A percentile compares a stretch with the other conserved stretches of the same genome.
These are phyloP conservation scores for Tokudaia muenninki DNA, from an alignment of 2,797 vertebrate genomes.

Conservation along the genomic window DNA sequence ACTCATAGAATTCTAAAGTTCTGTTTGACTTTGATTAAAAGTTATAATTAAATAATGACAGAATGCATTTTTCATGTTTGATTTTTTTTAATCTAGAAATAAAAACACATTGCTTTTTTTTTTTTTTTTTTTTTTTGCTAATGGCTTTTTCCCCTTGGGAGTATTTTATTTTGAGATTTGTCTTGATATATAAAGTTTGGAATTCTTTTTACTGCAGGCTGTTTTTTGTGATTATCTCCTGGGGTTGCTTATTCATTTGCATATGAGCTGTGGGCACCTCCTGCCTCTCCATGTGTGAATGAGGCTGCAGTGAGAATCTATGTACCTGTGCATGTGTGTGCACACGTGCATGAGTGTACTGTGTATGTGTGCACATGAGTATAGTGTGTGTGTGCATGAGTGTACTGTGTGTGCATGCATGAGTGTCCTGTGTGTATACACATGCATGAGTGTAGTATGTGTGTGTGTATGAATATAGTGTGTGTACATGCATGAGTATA, in stretches of 20 bases:
- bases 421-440: too few relatives aligned
- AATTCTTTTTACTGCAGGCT: background rate
- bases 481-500: too few relatives aligned
- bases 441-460: too few relatives aligned
- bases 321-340: background rate
- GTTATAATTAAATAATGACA: constrained; percentile 9
- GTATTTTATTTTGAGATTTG: background rate
- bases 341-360: too few relatives aligned
- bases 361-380: too few relatives aligned
- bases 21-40: background rate
- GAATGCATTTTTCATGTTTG: background rate
- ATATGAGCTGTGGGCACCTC: background rate
- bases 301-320: background rate
- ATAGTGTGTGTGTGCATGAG: too few relatives aligned
- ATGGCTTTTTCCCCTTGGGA: background rate
- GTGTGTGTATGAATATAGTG: too few relatives aligned
- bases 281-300: background rate
- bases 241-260: background rate
- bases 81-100: constrained; percentile 8
- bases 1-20: background rate
- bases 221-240: background rate
- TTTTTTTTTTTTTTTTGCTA: background rate
- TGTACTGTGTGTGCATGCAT: too few relatives aligned
- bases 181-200: background rate
- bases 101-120: background rate